phyloP scores from a whole-genome alignment of 1,140 invertebrate species.

The Doryteuthis pealeii region DNA sequence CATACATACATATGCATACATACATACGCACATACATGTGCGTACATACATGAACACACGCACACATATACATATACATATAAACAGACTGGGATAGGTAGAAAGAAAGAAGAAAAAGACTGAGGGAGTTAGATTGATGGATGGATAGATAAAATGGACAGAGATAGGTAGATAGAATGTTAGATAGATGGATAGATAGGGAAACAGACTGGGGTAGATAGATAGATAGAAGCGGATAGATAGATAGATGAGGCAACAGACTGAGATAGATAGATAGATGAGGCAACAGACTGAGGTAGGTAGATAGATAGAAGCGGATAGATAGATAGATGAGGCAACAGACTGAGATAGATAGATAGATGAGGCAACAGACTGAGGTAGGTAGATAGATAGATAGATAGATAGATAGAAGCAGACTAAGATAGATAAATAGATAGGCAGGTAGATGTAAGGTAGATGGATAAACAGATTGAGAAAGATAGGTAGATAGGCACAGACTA shows the following conservation, averaged over 20 bases:
- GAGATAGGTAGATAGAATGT: too few species aligned
- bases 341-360: constrained; percentile 7
- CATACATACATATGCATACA: constrained; percentile 19
- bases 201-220: constrained; percentile 15
- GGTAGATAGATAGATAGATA: neutral
- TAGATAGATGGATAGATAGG: too few species aligned
- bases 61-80: too few species aligned
- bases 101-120: too few species aligned
- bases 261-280: neutral
- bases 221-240: constrained; percentile 10
- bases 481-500: too few species aligned
- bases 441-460: too few species aligned
- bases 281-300: neutral
- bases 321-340: neutral
- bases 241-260: neutral
- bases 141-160: too few species aligned
- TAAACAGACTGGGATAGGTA: too few species aligned
- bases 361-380: neutral
- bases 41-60: too few species aligned
- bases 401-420: neutral
- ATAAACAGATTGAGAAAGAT: too few species aligned
- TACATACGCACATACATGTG: constrained; percentile 15
- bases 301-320: neutral
- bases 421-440: too few species aligned
- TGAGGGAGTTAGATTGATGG: too few species aligned